Percentiles rank a stretch among this genome's conserved stretches.
These are phyloP conservation scores for Bombus balteatus DNA, from an alignment of 1,140 invertebrate species.

Conservation along the genomic window DNA sequence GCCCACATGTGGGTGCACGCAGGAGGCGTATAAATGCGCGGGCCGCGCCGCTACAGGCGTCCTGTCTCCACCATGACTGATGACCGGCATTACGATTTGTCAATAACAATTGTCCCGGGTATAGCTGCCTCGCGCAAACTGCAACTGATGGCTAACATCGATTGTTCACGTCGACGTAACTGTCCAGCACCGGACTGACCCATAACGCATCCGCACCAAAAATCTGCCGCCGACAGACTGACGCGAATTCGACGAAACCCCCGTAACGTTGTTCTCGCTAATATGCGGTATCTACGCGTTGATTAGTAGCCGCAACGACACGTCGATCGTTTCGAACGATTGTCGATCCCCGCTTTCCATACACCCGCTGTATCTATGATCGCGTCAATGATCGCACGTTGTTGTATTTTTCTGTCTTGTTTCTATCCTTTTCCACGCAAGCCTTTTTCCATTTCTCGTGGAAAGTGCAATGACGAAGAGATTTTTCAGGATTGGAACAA, in stretches of 20 bases:
- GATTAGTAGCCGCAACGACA: constrained; percentile 25
- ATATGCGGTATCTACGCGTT: constrained; percentile 40
- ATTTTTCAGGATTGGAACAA: background rate
- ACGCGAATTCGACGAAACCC: constrained; percentile 41
- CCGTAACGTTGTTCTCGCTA: constrained; percentile 49
- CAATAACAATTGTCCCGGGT: constrained; percentile 67
- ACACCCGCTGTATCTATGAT: too few species aligned
- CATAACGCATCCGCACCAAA: constrained; percentile 67
- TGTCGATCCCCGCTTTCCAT: background rate
- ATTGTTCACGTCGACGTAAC: constrained; percentile 68
- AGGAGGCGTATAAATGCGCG: constrained; percentile 31
- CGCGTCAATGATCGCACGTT: background rate
- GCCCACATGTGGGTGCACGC: constrained; percentile 17
- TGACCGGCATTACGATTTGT: constrained; percentile 70
- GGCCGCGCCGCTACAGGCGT: constrained; percentile 15
- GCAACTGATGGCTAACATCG: constrained; percentile 68
- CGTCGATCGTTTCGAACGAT: constrained; percentile 41
- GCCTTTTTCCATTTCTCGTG: too few species aligned
- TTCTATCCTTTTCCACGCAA: background rate
- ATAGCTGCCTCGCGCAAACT: constrained; percentile 64
- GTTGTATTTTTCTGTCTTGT: background rate
- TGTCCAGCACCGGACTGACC: constrained; percentile 59
- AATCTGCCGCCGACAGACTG: constrained; percentile 63
- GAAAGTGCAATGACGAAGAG: background rate
- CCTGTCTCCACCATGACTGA: constrained; percentile 64